Conservation (phyloP, 37 sponge, comb jelly and placozoan genomes). For the Amphimedon queenslandica region DNA sequence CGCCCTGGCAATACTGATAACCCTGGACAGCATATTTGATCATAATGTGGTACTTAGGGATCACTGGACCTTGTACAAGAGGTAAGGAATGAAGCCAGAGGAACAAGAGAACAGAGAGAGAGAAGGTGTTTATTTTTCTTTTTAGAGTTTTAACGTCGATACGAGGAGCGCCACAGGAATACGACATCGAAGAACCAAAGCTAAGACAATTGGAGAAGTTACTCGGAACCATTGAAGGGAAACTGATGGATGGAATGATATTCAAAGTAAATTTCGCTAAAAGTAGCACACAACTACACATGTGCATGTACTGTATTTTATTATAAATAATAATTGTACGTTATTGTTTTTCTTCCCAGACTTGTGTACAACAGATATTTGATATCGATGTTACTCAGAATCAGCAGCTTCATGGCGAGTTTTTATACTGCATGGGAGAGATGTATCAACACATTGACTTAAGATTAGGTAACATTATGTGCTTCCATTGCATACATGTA, state of each 20-base stretch:
- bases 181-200: constrained; percentile 70
- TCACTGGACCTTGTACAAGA: constrained; percentile 93
- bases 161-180: constrained; percentile 69
- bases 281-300: too few relatives aligned
- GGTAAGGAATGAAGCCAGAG: constrained; percentile 31
- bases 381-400: constrained; percentile 75
- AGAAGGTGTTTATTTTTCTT: too few relatives aligned
- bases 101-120: constrained; percentile 5
- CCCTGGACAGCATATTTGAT: constrained; percentile 82
- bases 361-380: constrained; percentile 73
- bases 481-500: too few relatives aligned
- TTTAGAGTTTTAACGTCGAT: constrained; percentile 76
- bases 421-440: constrained; percentile 30
- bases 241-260: constrained; percentile 89
- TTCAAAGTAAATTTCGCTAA: constrained; percentile 38
- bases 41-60: constrained; percentile 48
- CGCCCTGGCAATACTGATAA: constrained; percentile 80
- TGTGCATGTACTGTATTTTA: too few relatives aligned
- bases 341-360: constrained; percentile 18
- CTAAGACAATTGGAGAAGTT: constrained; percentile 88
- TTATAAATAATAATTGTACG: too few relatives aligned
- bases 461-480: constrained; percentile 46
- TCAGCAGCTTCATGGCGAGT: constrained; percentile 51
- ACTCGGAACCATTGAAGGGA: constrained; percentile 79
- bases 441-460: constrained; percentile 45